These are phyloP conservation scores for Aspidapion aeneum DNA, from an alignment of 2,888 invertebrate species.

Conservation along the genomic window DNA sequence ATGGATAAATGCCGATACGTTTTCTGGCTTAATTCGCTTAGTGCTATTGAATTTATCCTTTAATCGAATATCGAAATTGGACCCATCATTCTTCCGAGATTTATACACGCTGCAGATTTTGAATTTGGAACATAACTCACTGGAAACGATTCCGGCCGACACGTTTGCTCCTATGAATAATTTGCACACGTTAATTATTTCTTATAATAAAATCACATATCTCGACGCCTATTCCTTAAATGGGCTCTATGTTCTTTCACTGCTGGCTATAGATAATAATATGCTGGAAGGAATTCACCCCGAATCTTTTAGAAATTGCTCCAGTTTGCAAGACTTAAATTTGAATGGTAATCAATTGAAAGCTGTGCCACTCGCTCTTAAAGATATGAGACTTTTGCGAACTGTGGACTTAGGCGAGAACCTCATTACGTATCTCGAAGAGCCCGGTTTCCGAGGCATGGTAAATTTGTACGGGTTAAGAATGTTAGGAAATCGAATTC, in stretches of 20 bases:
- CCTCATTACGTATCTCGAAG: conserved; percentile 74
- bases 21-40: conserved; percentile 82
- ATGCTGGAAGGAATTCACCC: conserved; percentile 78
- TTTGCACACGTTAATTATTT: conserved; percentile 82
- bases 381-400: conserved; percentile 80
- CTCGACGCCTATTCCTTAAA: conserved; percentile 84
- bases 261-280: conserved; percentile 84
- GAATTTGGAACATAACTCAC: conserved; percentile 79
- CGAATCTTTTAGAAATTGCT: conserved; percentile 87
- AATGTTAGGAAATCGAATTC: conserved; percentile 83
- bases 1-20: conserved; percentile 83
- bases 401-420: conserved; percentile 92
- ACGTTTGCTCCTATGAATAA: conserved; percentile 91
- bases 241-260: conserved; percentile 81
- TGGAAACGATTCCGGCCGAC: conserved; percentile 81
- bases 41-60: conserved; percentile 83
- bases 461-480: conserved; percentile 83
- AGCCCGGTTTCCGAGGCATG: conserved; percentile 79
- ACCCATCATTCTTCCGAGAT: conserved; percentile 80
- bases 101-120: conserved; percentile 82
- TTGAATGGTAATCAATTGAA: conserved; percentile 83
- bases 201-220: conserved; percentile 80
- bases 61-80: conserved; percentile 77
- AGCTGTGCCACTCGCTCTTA: conserved; percentile 74
- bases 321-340: conserved; percentile 85